phyloP scores from a whole-genome alignment of 2,888 invertebrate genomes.

The Hirtodrosophila alboralis region DNA sequence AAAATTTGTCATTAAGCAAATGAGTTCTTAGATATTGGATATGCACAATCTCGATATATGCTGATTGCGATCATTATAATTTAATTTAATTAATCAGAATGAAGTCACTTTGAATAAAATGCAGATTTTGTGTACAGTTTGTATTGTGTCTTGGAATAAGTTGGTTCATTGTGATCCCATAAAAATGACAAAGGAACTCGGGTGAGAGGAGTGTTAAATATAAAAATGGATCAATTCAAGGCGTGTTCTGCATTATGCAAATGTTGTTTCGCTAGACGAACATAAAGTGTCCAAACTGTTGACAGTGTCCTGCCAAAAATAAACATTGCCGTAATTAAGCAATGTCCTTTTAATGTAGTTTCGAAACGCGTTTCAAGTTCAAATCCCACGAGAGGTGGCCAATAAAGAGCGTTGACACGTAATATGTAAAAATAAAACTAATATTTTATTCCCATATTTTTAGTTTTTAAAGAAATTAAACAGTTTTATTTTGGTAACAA shows the following conservation, averaged over 20 bases:
- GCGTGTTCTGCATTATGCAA: conserved; percentile 47
- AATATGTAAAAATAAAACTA: too few relatives aligned
- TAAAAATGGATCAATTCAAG: neutral
- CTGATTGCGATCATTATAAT: conserved; percentile 45
- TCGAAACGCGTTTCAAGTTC: conserved; percentile 3
- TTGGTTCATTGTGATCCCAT: conserved; percentile 3
- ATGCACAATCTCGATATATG: conserved; percentile 25
- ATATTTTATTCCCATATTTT: too few relatives aligned
- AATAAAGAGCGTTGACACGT: too few relatives aligned
- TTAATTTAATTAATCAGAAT: conserved; percentile 26
- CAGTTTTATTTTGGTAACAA: conserved; percentile 1
- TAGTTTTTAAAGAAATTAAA: too few relatives aligned
- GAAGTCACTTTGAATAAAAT: neutral
- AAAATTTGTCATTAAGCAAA: conserved; percentile 51
- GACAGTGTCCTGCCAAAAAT: conserved; percentile 53
- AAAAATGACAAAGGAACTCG: conserved; percentile 35
- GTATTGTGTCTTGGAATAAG: conserved; percentile 1
- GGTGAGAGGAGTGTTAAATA: conserved; percentile 25
- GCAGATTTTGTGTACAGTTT: conserved; percentile 25
- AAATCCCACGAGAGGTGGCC: conserved; percentile 36
- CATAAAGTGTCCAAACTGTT: conserved; percentile 19
- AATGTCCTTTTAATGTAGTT: conserved; percentile 49
- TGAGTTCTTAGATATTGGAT: conserved; percentile 22
- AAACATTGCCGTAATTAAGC: conserved; percentile 56
- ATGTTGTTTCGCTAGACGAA: conserved; percentile 6